Base-by-base conservation (phyloP, 2,888 invertebrate species). In the Papilio demoleus region DNA sequence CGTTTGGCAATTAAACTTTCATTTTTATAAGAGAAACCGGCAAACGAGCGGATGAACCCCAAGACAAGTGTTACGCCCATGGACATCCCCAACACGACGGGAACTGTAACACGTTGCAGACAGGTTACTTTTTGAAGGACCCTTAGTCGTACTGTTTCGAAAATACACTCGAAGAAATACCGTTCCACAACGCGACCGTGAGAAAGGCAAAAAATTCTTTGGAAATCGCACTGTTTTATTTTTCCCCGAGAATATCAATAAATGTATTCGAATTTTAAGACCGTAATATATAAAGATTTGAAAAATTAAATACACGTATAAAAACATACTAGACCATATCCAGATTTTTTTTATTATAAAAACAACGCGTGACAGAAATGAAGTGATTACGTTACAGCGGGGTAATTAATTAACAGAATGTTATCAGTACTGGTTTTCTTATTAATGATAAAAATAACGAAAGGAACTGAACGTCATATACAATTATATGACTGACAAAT, bases 391-490 rank as follows among this genome's bases (percentile, higher is more conserved):
- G 0, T 27, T 53, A 53, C n/a, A 53, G 2, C 27, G 24, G 14
- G 24, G 24, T 14, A 53, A 53, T 53, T 53, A 53, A 47, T 47
- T 47, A 27, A 53, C 6, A 6, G 27, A 53, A n/a, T 17, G 31
- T 17, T 17, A 56, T 17, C 17, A 31, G 17, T 0, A 56, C 31
- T 31, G 53, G 31, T 56, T 56, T 9, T 56, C 27, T 27, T 17
- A 56, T 56, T 56, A 31, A 56, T n/a, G 6, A 14, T 27, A 24
- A 53, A 53, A n/a, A 53, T 27, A n/a, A 53, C 12, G 8, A 8
- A 27, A n/a, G 1, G 8, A 24, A 27, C 1, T 1, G 27, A 53
- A 53, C 27, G 24, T 6, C 4, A 47, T 47, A n/a, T n/a, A 5
- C 47, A 24, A 4, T 11, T 24, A 22, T 27, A 27, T 50, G 24